Percentiles rank a stretch among this genome's conserved stretches.
Evolutionary conservation across 2,113 vertebrate species (phyloP).

Genomic region (Penelope pileata): DNA sequence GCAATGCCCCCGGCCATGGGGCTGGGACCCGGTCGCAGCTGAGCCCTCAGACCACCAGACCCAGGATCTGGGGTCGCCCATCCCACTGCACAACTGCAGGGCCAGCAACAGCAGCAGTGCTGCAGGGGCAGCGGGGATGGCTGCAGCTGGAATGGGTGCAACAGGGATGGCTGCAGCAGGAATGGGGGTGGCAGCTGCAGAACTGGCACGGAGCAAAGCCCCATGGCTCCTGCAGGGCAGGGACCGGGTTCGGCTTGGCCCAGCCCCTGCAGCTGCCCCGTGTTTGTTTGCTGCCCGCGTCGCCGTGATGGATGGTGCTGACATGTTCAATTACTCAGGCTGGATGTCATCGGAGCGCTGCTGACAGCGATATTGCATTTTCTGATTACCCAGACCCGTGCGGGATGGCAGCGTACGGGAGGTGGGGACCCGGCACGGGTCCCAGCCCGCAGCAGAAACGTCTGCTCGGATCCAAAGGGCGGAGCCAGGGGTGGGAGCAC

Average conservation of each 20-base stretch:
- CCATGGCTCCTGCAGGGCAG: neutral
- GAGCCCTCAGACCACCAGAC: neutral
- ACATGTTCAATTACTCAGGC: slow-evolving; percentile 82
- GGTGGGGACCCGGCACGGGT: neutral
- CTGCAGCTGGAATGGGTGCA: no score
- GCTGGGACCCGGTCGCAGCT: neutral
- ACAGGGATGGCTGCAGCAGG: neutral
- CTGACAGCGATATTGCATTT: slow-evolving; percentile 81
- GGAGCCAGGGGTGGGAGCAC: neutral
- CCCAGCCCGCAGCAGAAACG: neutral
- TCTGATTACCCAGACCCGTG: slow-evolving; percentile 76
- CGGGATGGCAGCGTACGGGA: slow-evolving; percentile 74
- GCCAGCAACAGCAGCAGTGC: neutral
- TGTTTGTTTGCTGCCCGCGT: slow-evolving; percentile 31
- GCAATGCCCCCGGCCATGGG: neutral
- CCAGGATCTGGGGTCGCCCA: neutral
- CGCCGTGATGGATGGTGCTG: slow-evolving; percentile 79
- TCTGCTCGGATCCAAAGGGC: neutral
- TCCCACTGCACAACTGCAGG: neutral
- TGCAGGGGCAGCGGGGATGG: neutral
- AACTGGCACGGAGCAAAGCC: neutral
- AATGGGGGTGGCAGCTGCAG: no score
- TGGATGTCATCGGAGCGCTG: slow-evolving; percentile 74
- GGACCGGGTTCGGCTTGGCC: neutral
- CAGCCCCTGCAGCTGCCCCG: neutral